Base-by-base conservation (phyloP, 2,797 vertebrate genomes). In the Pitangus sulphuratus region DNA sequence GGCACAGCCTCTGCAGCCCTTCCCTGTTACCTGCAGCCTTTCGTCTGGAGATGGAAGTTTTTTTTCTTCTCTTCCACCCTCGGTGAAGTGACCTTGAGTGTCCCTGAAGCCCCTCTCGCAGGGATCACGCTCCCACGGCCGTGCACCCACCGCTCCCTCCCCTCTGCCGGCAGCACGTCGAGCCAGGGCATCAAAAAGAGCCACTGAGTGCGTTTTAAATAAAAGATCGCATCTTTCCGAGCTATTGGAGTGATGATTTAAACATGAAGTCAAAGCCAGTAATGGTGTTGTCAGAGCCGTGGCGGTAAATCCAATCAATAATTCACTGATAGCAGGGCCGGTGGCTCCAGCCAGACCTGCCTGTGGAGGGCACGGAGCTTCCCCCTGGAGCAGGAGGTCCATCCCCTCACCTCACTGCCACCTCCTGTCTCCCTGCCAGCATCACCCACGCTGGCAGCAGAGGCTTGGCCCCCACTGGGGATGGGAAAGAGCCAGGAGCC, bases 231-330 rank as follows among this genome's bases (percentile, higher is more conserved):
- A 5, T 71, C 64, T 57, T 75, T 72, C 45, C 10, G 75, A 86
- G 42, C 62, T 11, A 25, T n/a, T 13, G 66, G 76, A 87, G 84
- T 12, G 53, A 86, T 56, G 74, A 84, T 75, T 93, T 94, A 94
- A 87, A 88, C 89, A 66, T 79, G 84, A 91, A 95, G 86, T 76
- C 86, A 76, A 87, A 88, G 77, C 10, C 58, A 16, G 80, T 87
- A 93, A 94, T 15, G 42, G 84, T 48, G 65, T 40, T 91, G 91
- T 85, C 66, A 78, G 58, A 71, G 62, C 79, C 9, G 9, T 15
- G 14, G 25, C 5, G 8, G 64, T 87, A 61, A 45, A 61, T 50
- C 84, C 77, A 37, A 76, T 75, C 51, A 45, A 68, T 89, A 89
- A 95, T 87, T 94, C 97, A 76, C 83, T 28, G 79, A 62, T 51